A percentile compares a stretch with the other conserved stretches of the same genome.
Conservation (phyloP, 1,140 invertebrate genomes). For the Caenorhabditis brenneri region DNA sequence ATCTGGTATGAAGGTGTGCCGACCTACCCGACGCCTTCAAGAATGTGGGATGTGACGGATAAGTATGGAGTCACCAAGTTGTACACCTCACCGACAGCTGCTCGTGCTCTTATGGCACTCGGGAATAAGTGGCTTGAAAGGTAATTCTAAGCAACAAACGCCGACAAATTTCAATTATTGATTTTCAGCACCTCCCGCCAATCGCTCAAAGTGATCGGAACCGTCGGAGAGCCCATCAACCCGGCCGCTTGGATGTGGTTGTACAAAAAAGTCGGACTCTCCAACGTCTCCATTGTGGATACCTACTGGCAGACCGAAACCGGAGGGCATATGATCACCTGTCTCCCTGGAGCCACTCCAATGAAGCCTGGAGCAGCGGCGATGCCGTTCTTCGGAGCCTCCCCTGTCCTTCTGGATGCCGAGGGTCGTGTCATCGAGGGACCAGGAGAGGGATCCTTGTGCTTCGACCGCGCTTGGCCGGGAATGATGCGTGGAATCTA, state of each 20-base stretch:
- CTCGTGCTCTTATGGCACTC: conserved; percentile 90
- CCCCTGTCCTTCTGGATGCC: conserved; percentile 85
- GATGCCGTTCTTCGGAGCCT: conserved; percentile 94
- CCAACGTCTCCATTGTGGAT: conserved; percentile 82
- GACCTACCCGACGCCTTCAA: conserved; percentile 76
- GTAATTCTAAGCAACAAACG: conserved; percentile 57
- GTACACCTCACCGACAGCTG: conserved; percentile 97
- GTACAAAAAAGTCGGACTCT: conserved; percentile 81
- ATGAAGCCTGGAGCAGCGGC: conserved; percentile 94
- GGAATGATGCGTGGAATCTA: conserved; percentile 93
- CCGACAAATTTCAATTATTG: neutral
- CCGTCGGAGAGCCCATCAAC: conserved; percentile 96
- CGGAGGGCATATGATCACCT: conserved; percentile 85
- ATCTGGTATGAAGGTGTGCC: conserved; percentile 96
- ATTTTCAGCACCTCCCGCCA: conserved; percentile 27
- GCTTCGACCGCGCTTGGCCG: conserved; percentile 91
- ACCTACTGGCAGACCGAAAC: conserved; percentile 99
- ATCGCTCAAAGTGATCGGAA: conserved; percentile 78
- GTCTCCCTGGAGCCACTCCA: conserved; percentile 89
- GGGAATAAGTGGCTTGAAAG: conserved; percentile 75
- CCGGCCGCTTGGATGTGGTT: conserved; percentile 98
- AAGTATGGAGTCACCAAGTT: conserved; percentile 94
- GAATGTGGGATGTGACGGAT: conserved; percentile 89
- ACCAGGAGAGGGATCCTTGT: conserved; percentile 62
- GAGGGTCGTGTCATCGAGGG: conserved; percentile 75